A percentile compares a stretch with the other conserved stretches of the same genome.
Conservation (phyloP, 2,888 invertebrate species). For the Dexiosoma caninum region DNA sequence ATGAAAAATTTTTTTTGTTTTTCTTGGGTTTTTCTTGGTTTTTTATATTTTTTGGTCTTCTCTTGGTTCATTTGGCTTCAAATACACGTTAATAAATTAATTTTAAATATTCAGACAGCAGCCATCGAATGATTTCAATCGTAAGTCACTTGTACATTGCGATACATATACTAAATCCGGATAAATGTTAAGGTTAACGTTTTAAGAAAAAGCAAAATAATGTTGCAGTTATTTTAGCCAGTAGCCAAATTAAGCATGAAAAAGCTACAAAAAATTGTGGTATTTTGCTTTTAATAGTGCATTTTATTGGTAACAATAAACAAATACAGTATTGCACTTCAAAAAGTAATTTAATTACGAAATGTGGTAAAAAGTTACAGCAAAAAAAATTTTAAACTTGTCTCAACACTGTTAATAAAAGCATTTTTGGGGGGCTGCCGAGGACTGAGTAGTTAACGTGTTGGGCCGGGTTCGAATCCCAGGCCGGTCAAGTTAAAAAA, state of each 20-base stretch:
- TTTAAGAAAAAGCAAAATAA: slow-evolving; percentile 19
- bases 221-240: slow-evolving; percentile 25
- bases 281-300: slow-evolving; percentile 2
- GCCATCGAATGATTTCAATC: slow-evolving; percentile 13
- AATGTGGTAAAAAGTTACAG: too few relatives aligned
- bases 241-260: slow-evolving; percentile 31
- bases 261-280: not conserved
- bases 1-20: slow-evolving; percentile 8
- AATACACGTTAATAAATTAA: slow-evolving; percentile 43
- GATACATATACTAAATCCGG: slow-evolving; percentile 49
- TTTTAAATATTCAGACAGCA: slow-evolving; percentile 31
- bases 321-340: too few relatives aligned
- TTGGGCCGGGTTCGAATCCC: too few relatives aligned
- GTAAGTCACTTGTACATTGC: not conserved
- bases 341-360: too few relatives aligned
- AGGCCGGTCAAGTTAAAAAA: too few relatives aligned
- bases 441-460: too few relatives aligned
- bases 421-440: too few relatives aligned
- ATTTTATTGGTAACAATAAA: slow-evolving; percentile 23
- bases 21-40: too few relatives aligned
- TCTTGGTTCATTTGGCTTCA: not conserved
- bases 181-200: slow-evolving; percentile 62
- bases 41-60: too few relatives aligned
- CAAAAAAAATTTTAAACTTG: too few relatives aligned
- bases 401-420: too few relatives aligned